Evolutionary conservation across 2,113 vertebrate species (phyloP), one percentile per base, ranked within the genome.

Genomic region (Melanostigma gelatinosum): DNA sequence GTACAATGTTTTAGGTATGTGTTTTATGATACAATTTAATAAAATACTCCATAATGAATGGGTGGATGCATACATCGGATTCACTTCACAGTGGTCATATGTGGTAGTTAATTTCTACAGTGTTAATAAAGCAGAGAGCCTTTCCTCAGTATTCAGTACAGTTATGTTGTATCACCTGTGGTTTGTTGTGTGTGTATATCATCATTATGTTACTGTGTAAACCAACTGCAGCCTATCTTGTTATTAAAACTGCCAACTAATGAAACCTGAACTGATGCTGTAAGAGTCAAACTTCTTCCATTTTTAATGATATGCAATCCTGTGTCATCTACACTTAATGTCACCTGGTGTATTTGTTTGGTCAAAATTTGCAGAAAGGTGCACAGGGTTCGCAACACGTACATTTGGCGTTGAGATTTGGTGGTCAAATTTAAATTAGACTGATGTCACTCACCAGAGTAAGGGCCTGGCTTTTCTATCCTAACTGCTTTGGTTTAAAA

Each of bases 81-180:
- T 40, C 10, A 8, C 55, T 60, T 12, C 20, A 20, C 57, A 18
- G 54, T n/a, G n/a, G n/a, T n/a, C 66, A 40, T 36, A 8, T 67
- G 15, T 77, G 24, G 57, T 60, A 3, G 29, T 77, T 38, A 6
- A 62, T 75, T 29, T 44, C 24, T 67, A 52, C 83, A 83, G 68
- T 85, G 76, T 88, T 77, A 77, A 74, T 61, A 27, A 58, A 72
- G 36, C 52, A 48, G 8, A 67, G 36, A 10, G 24, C 15, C 18
- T 72, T n/a, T 5, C 20, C 3, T 24, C 62, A 54, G 68, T 67
- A 36, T 72, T 77, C 10, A 20, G 40, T 12, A 12, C 18, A 5
- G 8, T 63, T 16, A 6, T 58, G 20, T 55, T 29, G 2, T 44
- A 8, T 40, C 15, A 6, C 8, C 20, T 55, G 32, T 18, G 24